A percentile compares a stretch with the other conserved stretches of the same genome.
phyloP scores from a whole-genome alignment of 2,113 vertebrate genomes.

The Struthio camelus region DNA sequence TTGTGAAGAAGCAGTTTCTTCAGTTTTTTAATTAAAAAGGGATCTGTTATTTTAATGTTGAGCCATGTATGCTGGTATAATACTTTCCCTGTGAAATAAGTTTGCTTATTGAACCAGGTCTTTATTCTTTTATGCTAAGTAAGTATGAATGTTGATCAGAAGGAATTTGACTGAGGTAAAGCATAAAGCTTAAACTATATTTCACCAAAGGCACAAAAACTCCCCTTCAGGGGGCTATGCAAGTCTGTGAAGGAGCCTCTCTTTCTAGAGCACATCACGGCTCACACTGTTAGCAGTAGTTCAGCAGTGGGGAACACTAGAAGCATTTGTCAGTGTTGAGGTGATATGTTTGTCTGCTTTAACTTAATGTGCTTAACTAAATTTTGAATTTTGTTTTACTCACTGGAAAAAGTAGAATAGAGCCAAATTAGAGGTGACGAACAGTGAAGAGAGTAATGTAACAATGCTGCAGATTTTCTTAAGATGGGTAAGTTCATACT shows the following conservation, averaged over 20 bases:
- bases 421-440: neutral
- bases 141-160: neutral
- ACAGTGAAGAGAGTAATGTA: neutral
- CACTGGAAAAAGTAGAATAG: neutral
- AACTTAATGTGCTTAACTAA: neutral
- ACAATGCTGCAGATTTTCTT: neutral
- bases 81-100: neutral
- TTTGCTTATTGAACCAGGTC: slow-evolving; percentile 6
- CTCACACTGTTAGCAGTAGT: neutral
- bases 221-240: neutral
- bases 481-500: neutral
- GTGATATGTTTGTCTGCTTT: neutral
- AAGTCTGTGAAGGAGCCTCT: neutral
- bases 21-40: slow-evolving; percentile 34
- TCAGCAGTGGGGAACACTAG: neutral
- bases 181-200: neutral
- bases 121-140: neutral
- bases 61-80: neutral
- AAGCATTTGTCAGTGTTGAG: neutral
- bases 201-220: neutral
- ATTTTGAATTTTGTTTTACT: neutral
- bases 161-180: neutral
- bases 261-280: neutral
- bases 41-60: slow-evolving; percentile 16
- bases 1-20: slow-evolving; percentile 40